Evolutionary conservation across 2,797 vertebrate genomes (phyloP).

Genomic region (Bovichtus variegatus): DNA sequence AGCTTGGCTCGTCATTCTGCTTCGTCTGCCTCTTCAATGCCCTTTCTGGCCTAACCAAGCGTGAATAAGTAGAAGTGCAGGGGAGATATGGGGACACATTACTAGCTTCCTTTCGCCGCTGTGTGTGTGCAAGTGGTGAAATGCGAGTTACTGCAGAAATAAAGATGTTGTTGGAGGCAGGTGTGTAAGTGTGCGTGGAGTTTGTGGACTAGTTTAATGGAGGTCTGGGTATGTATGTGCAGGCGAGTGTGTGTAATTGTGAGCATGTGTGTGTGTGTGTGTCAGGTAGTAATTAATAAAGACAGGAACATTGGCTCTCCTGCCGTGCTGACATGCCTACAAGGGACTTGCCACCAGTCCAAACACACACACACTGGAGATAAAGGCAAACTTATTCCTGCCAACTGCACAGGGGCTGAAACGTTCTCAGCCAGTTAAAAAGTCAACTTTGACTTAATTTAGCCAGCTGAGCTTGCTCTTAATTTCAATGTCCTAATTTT

Average conservation of each 20-base stretch:
- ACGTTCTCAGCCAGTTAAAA: constrained; percentile 48
- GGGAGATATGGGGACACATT: constrained; percentile 61
- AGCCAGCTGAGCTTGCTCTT: constrained; percentile 30
- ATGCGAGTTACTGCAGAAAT: constrained; percentile 10
- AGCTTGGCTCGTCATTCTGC: constrained; percentile 59
- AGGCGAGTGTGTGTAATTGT: constrained; percentile 16
- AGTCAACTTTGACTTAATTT: constrained; percentile 35
- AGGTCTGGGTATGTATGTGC: constrained; percentile 30
- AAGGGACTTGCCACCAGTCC: constrained; percentile 49
- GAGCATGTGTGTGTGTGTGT: constrained; percentile 31
- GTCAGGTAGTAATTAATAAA: constrained; percentile 82
- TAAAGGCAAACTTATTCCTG: constrained; percentile 45
- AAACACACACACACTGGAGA: constrained; percentile 35
- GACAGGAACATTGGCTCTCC: constrained; percentile 76
- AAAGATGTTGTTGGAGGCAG: constrained; percentile 33
- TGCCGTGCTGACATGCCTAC: constrained; percentile 63
- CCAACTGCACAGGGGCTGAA: constrained; percentile 18
- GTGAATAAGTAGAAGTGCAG: constrained; percentile 58
- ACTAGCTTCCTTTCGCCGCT: constrained; percentile 42
- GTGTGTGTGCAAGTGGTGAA: constrained; percentile 1
- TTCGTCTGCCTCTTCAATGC: constrained; percentile 55
- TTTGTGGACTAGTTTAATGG: constrained; percentile 33
- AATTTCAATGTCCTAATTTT: constrained; percentile 56
- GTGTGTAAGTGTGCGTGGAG: constrained; percentile 46
- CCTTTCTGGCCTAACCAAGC: constrained; percentile 62